Base-by-base conservation (phyloP, 2,888 invertebrate species). In the Stenurella melanura region DNA sequence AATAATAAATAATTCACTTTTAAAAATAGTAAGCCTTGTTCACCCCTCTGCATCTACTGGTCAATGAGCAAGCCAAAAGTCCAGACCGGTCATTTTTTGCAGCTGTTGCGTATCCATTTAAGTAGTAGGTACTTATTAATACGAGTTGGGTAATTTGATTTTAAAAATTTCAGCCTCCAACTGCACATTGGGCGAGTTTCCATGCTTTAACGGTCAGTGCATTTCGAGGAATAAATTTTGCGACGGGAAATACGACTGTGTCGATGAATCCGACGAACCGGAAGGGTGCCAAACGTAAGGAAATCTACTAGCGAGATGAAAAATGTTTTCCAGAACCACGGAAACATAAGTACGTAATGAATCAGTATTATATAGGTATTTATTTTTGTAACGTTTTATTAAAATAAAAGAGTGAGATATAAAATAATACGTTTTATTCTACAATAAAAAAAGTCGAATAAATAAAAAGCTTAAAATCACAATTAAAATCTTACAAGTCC, bases 241-340 rank as follows among this genome's bases (percentile, higher is more conserved):
- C 87, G 93, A 95, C 85, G 93, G 94, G 9, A 89, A 89, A 67
- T 91, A 91, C 81, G 92, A 95, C 85, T 95, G 95, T 84, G 89
- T 90, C 0, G 95, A 95, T 83, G 90, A 90, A 78, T 93, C 93
- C 3, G 95, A 95, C 85, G 95, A 95, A 89, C 92, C 92, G 1
- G 88, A 89, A 73, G 92, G 92, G 34, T 93, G 93, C 78, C 79
- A 82, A 66, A 57, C 50, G 77, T 76, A 76, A 75, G 61, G 17
- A 30, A 30, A 30, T 19, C 1, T 6, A 10, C 18, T 12, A 42
- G 21, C 21, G 21, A 58, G 11, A 10, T 3, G 15, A 21, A 12
- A 11, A 58, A 6, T 26, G 21, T 21, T 58, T 21, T 58, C 58
- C 21, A 12, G 19, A 19, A 19, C 12, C 1, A 12, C 1, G 3